A percentile compares a stretch with the other conserved stretches of the same genome.
Conservation (phyloP, 2,888 invertebrate species). For the Plutella xylostella region DNA sequence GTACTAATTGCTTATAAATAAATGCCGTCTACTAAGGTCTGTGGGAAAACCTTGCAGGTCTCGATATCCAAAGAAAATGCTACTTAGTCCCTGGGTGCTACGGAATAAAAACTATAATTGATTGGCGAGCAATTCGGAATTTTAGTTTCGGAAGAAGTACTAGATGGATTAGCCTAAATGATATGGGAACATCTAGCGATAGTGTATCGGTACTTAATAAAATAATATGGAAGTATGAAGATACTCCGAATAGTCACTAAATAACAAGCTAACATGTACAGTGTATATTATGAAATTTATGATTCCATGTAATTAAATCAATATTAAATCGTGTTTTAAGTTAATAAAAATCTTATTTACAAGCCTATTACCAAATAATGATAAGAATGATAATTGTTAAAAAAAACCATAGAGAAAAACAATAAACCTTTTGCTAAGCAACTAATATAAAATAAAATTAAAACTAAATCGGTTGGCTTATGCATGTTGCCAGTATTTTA, state of each 20-base stretch:
- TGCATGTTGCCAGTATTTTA: not conserved
- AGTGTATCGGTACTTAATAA: constrained; percentile 30
- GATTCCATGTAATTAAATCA: constrained; percentile 11
- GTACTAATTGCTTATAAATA: constrained; percentile 64
- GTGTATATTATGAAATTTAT: constrained; percentile 18
- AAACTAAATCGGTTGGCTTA: constrained; percentile 34
- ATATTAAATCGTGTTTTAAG: constrained; percentile 21
- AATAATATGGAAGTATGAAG: constrained; percentile 41
- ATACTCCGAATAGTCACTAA: constrained; percentile 56
- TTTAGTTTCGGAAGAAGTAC: constrained; percentile 11
- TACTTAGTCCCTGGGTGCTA: too few species aligned
- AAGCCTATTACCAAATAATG: constrained; percentile 47
- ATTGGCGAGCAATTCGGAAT: not conserved
- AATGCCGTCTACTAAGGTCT: constrained; percentile 58
- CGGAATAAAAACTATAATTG: not conserved
- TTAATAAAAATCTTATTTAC: constrained; percentile 67
- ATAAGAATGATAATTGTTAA: constrained; percentile 32
- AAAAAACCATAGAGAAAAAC: constrained; percentile 35
- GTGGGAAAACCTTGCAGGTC: constrained; percentile 19
- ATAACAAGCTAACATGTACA: constrained; percentile 59
- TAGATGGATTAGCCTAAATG: constrained; percentile 8
- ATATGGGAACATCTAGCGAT: constrained; percentile 28
- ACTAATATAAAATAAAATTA: constrained; percentile 32
- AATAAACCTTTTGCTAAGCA: constrained; percentile 51
- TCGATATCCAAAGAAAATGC: constrained; percentile 11